Conservation (phyloP, 2,797 vertebrate species). For the Cynopterus sphinx region DNA sequence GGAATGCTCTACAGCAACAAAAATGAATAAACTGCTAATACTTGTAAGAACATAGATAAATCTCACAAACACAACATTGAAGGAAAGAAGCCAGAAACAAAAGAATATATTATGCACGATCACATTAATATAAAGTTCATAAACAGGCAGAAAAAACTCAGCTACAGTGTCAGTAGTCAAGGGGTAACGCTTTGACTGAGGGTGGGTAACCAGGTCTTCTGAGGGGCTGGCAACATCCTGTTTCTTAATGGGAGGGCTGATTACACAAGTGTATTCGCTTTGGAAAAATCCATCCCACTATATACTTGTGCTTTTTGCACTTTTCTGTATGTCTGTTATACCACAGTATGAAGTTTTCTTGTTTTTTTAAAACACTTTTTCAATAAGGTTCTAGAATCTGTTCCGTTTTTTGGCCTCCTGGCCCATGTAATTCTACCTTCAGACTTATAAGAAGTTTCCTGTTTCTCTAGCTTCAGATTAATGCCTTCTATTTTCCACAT, state of each 20-base stretch:
- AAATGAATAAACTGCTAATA: not conserved
- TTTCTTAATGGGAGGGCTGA: not conserved
- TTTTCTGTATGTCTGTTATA: not conserved
- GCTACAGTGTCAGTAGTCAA: rapidly evolving
- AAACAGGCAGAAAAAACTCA: not conserved
- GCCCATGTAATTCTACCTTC: not conserved
- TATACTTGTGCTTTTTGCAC: not conserved
- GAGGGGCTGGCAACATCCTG: not conserved
- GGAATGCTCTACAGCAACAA: not conserved
- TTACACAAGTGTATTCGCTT: not conserved
- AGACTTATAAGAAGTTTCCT: not conserved
- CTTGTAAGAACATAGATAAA: not conserved
- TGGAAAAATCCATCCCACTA: not conserved
- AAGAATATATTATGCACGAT: not conserved
- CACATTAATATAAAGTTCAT: not conserved
- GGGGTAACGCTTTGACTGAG: not conserved
- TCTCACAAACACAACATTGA: not conserved
- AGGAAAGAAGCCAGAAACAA: not conserved
- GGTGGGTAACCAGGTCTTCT: not conserved
- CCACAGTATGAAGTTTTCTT: not conserved
- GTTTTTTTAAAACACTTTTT: not conserved
- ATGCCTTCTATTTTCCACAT: not conserved
- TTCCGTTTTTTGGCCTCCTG: not conserved
- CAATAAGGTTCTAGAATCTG: not conserved
- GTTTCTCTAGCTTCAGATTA: not conserved